phyloP scores from a whole-genome alignment of 1,140 invertebrate genomes.

The Elymnias hypermnestra region DNA sequence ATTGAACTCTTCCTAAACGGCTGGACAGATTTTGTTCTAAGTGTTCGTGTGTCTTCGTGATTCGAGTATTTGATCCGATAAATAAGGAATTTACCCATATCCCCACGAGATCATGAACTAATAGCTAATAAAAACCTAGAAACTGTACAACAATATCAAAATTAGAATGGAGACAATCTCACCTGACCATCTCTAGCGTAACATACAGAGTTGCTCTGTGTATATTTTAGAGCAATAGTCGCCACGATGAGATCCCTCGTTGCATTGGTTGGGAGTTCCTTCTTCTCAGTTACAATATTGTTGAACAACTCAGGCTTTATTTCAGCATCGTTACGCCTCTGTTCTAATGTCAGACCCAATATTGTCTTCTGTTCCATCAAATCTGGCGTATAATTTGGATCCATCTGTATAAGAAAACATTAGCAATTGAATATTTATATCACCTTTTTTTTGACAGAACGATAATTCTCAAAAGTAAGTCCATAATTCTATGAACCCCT shows the following conservation, averaged over 20 bases:
- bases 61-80: too few relatives aligned
- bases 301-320: constrained; percentile 88
- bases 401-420: constrained; percentile 81
- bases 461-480: too few relatives aligned
- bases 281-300: constrained; percentile 89
- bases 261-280: constrained; percentile 84
- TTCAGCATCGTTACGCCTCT: constrained; percentile 92
- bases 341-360: constrained; percentile 94
- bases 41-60: too few relatives aligned
- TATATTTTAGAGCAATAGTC: constrained; percentile 97
- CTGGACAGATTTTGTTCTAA: too few relatives aligned
- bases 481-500: too few relatives aligned
- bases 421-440: too few relatives aligned
- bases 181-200: constrained; percentile 80
- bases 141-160: too few relatives aligned
- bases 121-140: too few relatives aligned
- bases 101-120: too few relatives aligned
- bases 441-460: too few relatives aligned
- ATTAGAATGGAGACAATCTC: constrained; percentile 4
- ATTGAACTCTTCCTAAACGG: too few relatives aligned
- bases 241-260: constrained; percentile 95
- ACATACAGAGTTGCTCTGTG: constrained; percentile 98
- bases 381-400: constrained; percentile 89
- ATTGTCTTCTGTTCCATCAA: constrained; percentile 90
- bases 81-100: too few relatives aligned